Evolutionary conservation across 1,140 invertebrate species (phyloP), one percentile per base, ranked within the genome.

Genomic region (Drosophila grimshawi): DNA sequence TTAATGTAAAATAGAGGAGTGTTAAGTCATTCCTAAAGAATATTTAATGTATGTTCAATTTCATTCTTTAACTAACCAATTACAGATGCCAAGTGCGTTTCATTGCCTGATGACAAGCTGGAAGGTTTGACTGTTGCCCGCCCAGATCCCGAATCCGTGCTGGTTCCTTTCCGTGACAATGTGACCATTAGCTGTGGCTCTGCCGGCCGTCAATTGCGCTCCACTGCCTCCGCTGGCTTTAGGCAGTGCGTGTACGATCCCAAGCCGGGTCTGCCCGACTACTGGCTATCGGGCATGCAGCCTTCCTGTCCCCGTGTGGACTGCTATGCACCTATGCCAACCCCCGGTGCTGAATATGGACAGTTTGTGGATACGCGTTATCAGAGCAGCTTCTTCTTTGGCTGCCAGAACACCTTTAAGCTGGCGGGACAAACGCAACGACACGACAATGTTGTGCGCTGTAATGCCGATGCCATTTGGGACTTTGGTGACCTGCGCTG

Each of bases 211-310:
- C 95, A 96, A 46, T 92, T 98, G 5, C 93, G 96, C 63, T 95
- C 96, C 76, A 97, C 97, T 8, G 95, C 96, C 2, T 96, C 97
- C 6, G 95, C 97, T 2, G 93, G 94, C 7, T 98, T 98, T 92
- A 95, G 98, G 64, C 97, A 99, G 92, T 99, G 98, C 93, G 97
- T 98, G 29, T 99, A 98, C 91, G 97, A 99, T 94, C 98, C 98
- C 0, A 97, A 97, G 93, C 95, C 95, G 32, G 97, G 97, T 85
- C 94, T 96, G 60, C 96, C 96, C 3, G 96, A 97, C 81, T 99
- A 99, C 86, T 99, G 98, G 98, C 92, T 99, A 0, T 97, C 97
- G 49, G 97, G 98, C 41, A 93, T 95, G 29, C 94, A 95, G 78
- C 98, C 98, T 3, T 95, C 95, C 45, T 99, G 98, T 92, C 97